Evolutionary conservation across 1,140 invertebrate genomes (phyloP).

Genomic region (Caenorhabditis brenneri): DNA sequence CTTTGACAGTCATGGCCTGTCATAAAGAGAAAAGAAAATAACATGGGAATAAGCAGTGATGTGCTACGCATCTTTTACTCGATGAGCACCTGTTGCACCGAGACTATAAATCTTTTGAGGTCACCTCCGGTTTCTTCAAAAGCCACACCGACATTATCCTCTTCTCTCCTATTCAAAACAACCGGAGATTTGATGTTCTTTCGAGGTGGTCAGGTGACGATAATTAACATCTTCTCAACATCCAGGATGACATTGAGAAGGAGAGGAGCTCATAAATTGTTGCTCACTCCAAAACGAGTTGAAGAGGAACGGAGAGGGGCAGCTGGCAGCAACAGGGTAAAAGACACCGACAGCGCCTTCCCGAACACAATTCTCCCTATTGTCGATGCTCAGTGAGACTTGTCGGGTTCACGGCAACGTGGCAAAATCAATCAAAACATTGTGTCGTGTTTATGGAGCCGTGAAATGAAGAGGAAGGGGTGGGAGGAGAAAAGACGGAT

Average conservation of each 20-base stretch:
- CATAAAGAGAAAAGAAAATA: neutral
- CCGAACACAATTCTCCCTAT: conserved; percentile 19
- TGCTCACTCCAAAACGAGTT: conserved; percentile 13
- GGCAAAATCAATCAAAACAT: conserved; percentile 42
- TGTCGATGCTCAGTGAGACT: conserved; percentile 10
- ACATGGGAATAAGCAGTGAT: neutral
- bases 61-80: conserved; percentile 16
- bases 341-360: conserved; percentile 12
- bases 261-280: conserved; percentile 35
- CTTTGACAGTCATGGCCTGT: neutral
- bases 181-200: conserved; percentile 17
- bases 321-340: conserved; percentile 32
- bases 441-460: conserved; percentile 41
- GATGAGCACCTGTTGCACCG: conserved; percentile 19
- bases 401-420: conserved; percentile 38
- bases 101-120: conserved; percentile 38
- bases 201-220: conserved; percentile 23
- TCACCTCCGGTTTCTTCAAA: conserved; percentile 41
- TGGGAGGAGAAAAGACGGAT: neutral
- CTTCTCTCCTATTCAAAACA: neutral
- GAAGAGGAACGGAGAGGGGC: neutral
- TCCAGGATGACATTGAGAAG: neutral
- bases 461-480: neutral
- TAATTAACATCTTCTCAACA: conserved; percentile 24
- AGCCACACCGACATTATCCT: conserved; percentile 14